These are phyloP conservation scores for Drosophila histrio DNA, from an alignment of 2,888 invertebrate species.

Conservation along the genomic window DNA sequence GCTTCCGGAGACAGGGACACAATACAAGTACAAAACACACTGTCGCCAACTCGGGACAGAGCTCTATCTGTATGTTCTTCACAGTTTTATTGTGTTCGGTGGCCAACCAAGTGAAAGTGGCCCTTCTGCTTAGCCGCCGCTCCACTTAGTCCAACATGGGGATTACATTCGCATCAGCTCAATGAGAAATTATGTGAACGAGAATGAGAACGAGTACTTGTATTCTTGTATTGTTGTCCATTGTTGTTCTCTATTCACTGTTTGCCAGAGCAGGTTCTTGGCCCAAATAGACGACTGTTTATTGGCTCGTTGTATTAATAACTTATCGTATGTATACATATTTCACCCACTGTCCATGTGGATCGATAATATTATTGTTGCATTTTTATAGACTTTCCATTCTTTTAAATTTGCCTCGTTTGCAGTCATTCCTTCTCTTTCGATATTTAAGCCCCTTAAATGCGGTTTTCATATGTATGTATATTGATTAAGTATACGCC, in stretches of 20 bases:
- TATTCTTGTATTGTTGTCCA: conserved; percentile 17
- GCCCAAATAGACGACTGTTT: conserved; percentile 23
- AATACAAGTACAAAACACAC: conserved; percentile 34
- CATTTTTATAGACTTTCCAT: background rate
- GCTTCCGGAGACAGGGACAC: conserved; percentile 57
- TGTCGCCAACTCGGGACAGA: conserved; percentile 15
- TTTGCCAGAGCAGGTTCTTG: background rate
- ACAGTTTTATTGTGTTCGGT: conserved; percentile 58
- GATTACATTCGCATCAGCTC: conserved; percentile 74
- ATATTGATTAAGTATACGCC: conserved; percentile 34
- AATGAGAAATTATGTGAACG: conserved; percentile 69
- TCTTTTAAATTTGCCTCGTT: background rate
- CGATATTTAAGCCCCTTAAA: background rate
- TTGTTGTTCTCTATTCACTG: conserved; percentile 7
- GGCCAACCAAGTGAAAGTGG: conserved; percentile 58
- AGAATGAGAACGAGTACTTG: background rate
- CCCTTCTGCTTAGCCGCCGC: conserved; percentile 32
- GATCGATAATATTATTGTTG: background rate
- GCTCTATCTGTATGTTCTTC: conserved; percentile 7
- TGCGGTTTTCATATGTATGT: conserved; percentile 9
- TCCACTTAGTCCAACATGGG: conserved; percentile 52
- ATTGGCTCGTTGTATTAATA: conserved; percentile 31
- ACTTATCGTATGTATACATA: background rate
- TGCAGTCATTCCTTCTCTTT: background rate
- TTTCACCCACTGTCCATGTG: background rate